phyloP scores from a whole-genome alignment of 2,888 invertebrate species.

The Plemyria rubiginata region DNA sequence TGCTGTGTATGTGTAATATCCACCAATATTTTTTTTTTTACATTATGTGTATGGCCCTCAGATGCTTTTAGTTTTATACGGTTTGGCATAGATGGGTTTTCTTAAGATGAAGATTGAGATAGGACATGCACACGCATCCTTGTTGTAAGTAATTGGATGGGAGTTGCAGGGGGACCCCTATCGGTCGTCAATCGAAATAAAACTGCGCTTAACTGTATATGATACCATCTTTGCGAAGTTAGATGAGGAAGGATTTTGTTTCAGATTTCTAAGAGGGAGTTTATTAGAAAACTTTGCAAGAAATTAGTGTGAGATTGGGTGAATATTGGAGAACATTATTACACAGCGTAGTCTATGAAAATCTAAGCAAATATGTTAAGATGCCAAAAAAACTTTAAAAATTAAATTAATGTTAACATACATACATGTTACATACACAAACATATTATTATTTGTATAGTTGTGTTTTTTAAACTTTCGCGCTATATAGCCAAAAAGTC shows the following conservation, averaged over 20 bases:
- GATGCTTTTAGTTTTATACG: constrained; percentile 3
- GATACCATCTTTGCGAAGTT: constrained; percentile 29
- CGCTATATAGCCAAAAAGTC: too few relatives aligned
- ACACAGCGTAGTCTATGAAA: too few relatives aligned
- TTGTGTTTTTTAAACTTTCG: too few relatives aligned
- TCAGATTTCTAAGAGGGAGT: constrained; percentile 14
- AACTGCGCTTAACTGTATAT: constrained; percentile 56
- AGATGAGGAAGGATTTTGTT: constrained; percentile 7
- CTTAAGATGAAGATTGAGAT: constrained; percentile 32
- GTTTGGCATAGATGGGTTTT: constrained; percentile 26
- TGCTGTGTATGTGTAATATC: too few relatives aligned
- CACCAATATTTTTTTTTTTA: background rate
- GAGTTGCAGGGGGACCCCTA: constrained; percentile 64
- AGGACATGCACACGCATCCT: constrained; percentile 50
- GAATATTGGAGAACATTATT: too few relatives aligned
- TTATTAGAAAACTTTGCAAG: constrained; percentile 19
- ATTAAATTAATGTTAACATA: too few relatives aligned
- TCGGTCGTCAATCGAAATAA: constrained; percentile 80
- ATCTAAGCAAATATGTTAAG: too few relatives aligned
- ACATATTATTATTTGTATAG: too few relatives aligned
- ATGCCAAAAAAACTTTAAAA: too few relatives aligned
- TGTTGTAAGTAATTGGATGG: constrained; percentile 79
- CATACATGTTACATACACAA: too few relatives aligned
- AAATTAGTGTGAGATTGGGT: background rate
- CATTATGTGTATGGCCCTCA: background rate